Percentiles rank a stretch among this genome's conserved stretches.
phyloP scores from a whole-genome alignment of 2,797 vertebrate species.

The Moxostoma hubbsi region DNA sequence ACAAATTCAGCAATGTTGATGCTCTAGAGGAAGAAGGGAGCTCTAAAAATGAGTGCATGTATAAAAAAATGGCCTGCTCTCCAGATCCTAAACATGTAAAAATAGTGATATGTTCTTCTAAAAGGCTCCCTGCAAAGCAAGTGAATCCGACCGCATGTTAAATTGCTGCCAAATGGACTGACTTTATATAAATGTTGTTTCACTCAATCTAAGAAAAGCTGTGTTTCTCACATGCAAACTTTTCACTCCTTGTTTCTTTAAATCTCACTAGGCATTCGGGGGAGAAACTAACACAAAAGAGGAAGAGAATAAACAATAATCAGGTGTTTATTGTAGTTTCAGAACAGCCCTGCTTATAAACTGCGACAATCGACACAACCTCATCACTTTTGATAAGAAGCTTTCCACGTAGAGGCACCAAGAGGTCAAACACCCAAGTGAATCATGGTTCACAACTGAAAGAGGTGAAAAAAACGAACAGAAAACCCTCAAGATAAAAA shows the following conservation, averaged over 20 bases:
- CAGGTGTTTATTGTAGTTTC: conserved; percentile 71
- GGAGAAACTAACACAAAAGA: conserved; percentile 59
- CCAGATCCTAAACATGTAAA: neutral
- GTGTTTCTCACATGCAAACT: neutral
- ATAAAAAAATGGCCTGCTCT: neutral
- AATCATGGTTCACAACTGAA: conserved; percentile 36
- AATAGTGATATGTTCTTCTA: conserved; percentile 38
- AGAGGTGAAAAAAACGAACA: conserved; percentile 25
- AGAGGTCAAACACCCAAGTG: conserved; percentile 64
- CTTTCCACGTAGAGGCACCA: conserved; percentile 70
- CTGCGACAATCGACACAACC: conserved; percentile 49
- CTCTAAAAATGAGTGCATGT: neutral
- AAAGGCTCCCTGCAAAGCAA: conserved; percentile 31
- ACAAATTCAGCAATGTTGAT: neutral
- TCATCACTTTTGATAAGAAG: conserved; percentile 62
- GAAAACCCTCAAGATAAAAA: conserved; percentile 25
- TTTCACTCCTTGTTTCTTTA: conserved; percentile 4
- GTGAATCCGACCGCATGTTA: conserved; percentile 1
- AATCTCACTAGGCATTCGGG: conserved; percentile 74
- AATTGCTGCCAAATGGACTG: conserved; percentile 7
- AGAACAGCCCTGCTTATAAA: conserved; percentile 53
- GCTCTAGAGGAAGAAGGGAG: conserved; percentile 27
- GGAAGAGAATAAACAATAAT: conserved; percentile 68
- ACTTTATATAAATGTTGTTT: conserved; percentile 24
- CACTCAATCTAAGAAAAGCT: neutral